Conservation (phyloP, 2,113 vertebrate species). For the Aegithalos caudatus region DNA sequence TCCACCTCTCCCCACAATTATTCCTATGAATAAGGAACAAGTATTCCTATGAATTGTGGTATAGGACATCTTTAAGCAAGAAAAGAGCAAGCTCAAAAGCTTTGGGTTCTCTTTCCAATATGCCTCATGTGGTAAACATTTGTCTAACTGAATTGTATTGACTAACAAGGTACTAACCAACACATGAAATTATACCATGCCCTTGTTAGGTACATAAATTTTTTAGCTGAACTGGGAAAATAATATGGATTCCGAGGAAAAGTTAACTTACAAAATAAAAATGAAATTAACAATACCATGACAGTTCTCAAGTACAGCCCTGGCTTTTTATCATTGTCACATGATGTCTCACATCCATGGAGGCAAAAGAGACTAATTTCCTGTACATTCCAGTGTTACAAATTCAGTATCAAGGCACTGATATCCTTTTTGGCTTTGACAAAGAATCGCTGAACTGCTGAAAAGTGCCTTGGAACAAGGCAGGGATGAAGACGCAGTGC, state of each 20-base stretch:
- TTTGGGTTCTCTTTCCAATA: neutral
- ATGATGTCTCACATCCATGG: neutral
- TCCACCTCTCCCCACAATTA: neutral
- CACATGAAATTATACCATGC: neutral
- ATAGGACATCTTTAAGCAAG: neutral
- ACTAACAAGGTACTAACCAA: neutral
- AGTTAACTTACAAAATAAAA: neutral
- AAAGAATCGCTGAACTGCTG: constrained; percentile 32
- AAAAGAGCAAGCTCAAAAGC: neutral
- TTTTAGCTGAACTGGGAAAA: neutral
- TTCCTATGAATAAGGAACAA: neutral
- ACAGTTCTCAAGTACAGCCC: neutral
- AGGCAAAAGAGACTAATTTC: neutral
- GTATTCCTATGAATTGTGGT: neutral
- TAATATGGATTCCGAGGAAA: neutral
- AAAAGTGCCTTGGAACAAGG: constrained; percentile 47
- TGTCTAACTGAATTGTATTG: neutral
- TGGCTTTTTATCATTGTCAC: neutral
- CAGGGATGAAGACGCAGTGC: neutral
- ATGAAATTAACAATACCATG: neutral
- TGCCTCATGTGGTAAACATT: neutral
- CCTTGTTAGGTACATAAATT: neutral
- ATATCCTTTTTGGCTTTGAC: constrained; percentile 6
- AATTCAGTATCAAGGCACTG: constrained; percentile 29
- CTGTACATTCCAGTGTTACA: neutral